Percentiles rank a stretch among this genome's conserved stretches.
Evolutionary conservation across 2,888 invertebrate species (phyloP).

Genomic region (Chaitophorus viminalis): DNA sequence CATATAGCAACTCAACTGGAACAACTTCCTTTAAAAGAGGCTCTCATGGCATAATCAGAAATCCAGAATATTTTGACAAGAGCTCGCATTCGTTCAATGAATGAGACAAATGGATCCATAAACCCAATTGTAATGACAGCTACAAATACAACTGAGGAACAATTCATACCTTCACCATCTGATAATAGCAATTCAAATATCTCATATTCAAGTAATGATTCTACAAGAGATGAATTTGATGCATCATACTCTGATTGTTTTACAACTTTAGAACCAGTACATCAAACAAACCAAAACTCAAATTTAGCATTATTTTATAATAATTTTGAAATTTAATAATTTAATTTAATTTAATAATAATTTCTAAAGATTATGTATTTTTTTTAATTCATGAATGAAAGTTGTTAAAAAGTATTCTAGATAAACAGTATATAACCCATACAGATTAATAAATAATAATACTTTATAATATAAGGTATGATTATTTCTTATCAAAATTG

Average conservation of each 20-base stretch:
- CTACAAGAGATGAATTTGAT: conserved; percentile 14
- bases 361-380: conserved; percentile 3
- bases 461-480: not conserved
- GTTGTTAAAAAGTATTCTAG: conserved; percentile 7
- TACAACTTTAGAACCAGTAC: conserved; percentile 22
- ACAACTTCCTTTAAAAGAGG: conserved; percentile 19
- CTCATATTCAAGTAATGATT: conserved; percentile 17
- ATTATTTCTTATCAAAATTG: conserved; percentile 11
- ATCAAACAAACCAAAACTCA: conserved; percentile 7
- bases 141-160: conserved; percentile 2
- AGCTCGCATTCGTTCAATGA: conserved; percentile 1
- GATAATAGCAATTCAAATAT: not conserved
- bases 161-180: not conserved
- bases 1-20: conserved; percentile 1
- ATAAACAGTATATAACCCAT: conserved; percentile 9
- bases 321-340: conserved; percentile 1
- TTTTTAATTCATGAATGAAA: conserved; percentile 3
- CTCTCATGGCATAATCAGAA: not conserved
- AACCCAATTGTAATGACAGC: conserved; percentile 8
- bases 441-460: conserved; percentile 5
- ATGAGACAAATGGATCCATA: conserved; percentile 5
- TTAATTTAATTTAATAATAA: too few species aligned
- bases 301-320: conserved; percentile 5
- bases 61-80: not conserved
- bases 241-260: conserved; percentile 2